Evolutionary conservation across 2,888 invertebrate species (phyloP).

Genomic region (Epistrophe eligans): DNA sequence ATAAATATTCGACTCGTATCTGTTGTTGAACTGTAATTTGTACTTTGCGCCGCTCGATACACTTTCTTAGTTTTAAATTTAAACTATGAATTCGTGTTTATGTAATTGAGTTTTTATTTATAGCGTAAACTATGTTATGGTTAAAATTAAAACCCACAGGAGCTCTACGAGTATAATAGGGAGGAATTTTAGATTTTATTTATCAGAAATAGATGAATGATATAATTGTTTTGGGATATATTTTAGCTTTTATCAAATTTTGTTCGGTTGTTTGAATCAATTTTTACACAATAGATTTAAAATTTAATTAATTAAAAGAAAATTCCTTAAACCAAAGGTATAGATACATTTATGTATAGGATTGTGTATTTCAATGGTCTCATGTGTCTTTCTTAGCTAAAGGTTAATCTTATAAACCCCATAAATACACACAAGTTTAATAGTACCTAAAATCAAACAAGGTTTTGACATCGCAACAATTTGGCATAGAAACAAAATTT

Average conservation of each 20-base stretch:
- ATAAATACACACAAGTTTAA: too few relatives aligned
- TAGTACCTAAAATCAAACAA: too few relatives aligned
- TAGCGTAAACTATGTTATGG: constrained; percentile 48
- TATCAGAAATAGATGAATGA: neutral
- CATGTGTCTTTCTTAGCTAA: too few relatives aligned
- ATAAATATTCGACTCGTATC: constrained; percentile 36
- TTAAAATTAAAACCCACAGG: constrained; percentile 59
- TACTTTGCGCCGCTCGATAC: constrained; percentile 58
- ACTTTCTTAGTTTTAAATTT: constrained; percentile 41
- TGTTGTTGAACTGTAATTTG: constrained; percentile 60
- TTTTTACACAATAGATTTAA: neutral
- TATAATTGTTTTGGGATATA: constrained; percentile 10
- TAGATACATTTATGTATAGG: too few relatives aligned
- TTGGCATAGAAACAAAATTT: too few relatives aligned
- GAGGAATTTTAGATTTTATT: neutral
- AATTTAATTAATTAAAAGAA: too few relatives aligned
- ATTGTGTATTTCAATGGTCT: too few relatives aligned
- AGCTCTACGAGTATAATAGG: neutral
- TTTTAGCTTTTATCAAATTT: neutral
- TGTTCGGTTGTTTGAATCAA: neutral
- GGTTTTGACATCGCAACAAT: too few relatives aligned
- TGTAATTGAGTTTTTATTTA: constrained; percentile 69
- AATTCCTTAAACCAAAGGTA: too few relatives aligned
- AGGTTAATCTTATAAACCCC: too few relatives aligned
- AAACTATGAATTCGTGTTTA: constrained; percentile 63